Evolutionary conservation across 1,140 invertebrate genomes (phyloP).

Genomic region (Wasmannia auropunctata): DNA sequence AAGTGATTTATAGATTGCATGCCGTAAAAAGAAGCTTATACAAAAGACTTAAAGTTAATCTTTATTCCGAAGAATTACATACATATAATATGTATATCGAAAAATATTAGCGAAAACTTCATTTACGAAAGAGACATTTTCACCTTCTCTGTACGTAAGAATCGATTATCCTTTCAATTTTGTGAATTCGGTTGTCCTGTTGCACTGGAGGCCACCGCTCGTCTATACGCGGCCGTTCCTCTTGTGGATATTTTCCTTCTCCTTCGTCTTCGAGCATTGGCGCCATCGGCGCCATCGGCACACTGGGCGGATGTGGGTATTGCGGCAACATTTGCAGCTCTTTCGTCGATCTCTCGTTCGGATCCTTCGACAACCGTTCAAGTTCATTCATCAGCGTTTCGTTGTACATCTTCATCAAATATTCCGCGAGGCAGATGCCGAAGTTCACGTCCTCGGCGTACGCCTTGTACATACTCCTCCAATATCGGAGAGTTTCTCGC

Average conservation of each 20-base stretch:
- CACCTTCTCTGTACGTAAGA: background rate
- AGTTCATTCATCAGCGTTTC: background rate
- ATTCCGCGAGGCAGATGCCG: constrained; percentile 69
- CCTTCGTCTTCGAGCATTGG: background rate
- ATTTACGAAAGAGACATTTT: background rate
- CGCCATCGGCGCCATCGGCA: no score
- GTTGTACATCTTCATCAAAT: constrained; percentile 48
- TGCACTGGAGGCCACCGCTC: no score
- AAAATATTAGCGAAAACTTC: background rate
- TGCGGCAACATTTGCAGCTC: no score
- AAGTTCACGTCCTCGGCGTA: constrained; percentile 69
- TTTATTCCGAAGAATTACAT: background rate
- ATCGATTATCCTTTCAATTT: background rate
- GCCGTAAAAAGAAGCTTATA: background rate
- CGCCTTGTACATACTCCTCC: constrained; percentile 59
- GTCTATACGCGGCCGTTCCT: no score
- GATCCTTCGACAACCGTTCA: no score
- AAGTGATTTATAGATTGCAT: background rate
- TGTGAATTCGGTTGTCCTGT: background rate
- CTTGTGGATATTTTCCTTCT: background rate
- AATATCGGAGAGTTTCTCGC: constrained; percentile 63
- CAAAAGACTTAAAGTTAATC: background rate
- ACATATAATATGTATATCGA: background rate
- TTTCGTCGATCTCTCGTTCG: no score
- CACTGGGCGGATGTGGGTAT: no score